Evolutionary conservation across 2,797 vertebrate species (phyloP), one percentile per base, ranked within the genome.

Genomic region (Scleropages formosus): DNA sequence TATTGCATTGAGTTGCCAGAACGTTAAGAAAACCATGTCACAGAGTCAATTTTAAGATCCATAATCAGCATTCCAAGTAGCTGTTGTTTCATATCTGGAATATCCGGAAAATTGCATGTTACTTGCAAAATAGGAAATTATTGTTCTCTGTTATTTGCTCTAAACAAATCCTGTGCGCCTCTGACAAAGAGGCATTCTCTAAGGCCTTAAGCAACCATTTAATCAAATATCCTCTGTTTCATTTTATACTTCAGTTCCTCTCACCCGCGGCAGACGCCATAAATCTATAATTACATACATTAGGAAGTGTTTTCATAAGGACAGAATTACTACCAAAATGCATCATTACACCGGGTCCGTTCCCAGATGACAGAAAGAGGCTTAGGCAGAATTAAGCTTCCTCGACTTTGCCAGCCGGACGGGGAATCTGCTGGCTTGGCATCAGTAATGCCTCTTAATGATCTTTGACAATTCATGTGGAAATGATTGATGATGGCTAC

Each of bases 231-330:
- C 18, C 16, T 22, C 12, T 3, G 20, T 8, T 60, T 11, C 22
- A 60, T 22, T 72, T 39, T 46, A 44, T 22, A 39, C 18, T 13
- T 13, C 6, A 72, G 51, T 60, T 46, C 27, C 27, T 72, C 56
- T 20, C 60, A 18, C 56, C 56, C 27, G 70, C 16, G 11, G 31
- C 24, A 59, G 31, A 60, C 53, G 72, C 56, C 60, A 20, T 22
- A 72, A 72, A 46, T 72, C 26, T 72, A 72, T 72, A 59, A 72
- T 72, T 72, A 72, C 26, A 59, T 53, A 22, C 31, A 60, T 72
- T 11, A 44, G 53, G 26, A 44, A 22, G 51, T 61, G 53, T 44
- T 71, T 71, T 18, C 27, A 39, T 71, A n/a, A 72, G 56, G n/a
- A 72, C 2, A 15, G 56, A 60, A 72, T 72, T 59, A 60, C 53